A percentile compares a stretch with the other conserved stretches of the same genome.
Conservation (phyloP, 1,140 invertebrate species). For the Musca domestica region DNA sequence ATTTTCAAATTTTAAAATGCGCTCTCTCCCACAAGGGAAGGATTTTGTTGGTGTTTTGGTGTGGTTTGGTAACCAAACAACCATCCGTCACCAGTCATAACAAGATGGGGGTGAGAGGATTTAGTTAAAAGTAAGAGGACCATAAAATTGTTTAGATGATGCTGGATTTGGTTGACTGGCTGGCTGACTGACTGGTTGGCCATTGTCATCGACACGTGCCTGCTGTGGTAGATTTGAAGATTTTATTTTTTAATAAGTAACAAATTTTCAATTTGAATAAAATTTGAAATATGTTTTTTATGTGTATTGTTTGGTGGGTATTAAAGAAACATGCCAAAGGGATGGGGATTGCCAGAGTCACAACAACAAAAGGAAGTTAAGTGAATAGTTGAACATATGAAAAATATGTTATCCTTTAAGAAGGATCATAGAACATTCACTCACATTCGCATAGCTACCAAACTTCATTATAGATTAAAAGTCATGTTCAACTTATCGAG, state of each 20-base stretch:
- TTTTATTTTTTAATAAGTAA: slow-evolving; percentile 13
- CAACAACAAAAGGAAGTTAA: background rate
- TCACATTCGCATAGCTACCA: no score
- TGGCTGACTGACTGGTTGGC: background rate
- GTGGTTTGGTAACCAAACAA: slow-evolving; percentile 13
- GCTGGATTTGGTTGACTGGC: background rate
- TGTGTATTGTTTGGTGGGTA: background rate
- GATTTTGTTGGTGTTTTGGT: background rate
- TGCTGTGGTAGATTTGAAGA: slow-evolving; percentile 11
- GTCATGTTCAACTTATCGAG: no score
- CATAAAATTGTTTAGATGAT: background rate
- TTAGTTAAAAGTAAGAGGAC: background rate
- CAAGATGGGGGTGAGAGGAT: slow-evolving; percentile 2
- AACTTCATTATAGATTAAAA: no score
- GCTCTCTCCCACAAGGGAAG: background rate
- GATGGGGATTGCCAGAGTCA: background rate
- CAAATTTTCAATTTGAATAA: slow-evolving; percentile 1
- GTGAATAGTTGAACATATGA: slow-evolving; percentile 14
- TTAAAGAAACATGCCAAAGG: background rate
- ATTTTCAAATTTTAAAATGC: background rate
- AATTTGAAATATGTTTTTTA: background rate
- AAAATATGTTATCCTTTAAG: slow-evolving; percentile 15
- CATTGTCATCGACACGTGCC: slow-evolving; percentile 11
- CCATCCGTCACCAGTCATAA: background rate
- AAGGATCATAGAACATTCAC: background rate